phyloP scores from a whole-genome alignment of 2,888 invertebrate genomes.

The Netelia inedita region DNA sequence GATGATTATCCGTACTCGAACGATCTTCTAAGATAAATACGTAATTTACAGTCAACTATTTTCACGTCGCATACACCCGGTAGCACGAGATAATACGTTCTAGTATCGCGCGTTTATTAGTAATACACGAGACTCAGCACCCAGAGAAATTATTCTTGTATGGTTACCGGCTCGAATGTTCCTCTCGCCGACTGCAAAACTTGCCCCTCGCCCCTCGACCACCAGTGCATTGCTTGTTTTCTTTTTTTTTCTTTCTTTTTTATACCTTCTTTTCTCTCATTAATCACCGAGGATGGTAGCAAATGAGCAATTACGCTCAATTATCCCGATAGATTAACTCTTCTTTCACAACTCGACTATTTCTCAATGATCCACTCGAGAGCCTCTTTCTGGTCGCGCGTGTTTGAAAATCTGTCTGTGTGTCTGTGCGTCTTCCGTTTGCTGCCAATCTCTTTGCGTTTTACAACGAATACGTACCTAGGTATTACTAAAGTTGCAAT shows the following conservation, averaged over 20 bases:
- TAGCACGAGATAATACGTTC: constrained; percentile 4
- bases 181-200: background rate
- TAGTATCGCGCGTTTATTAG: background rate
- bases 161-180: background rate
- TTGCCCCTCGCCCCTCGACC: background rate
- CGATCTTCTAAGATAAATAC: constrained; percentile 41
- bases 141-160: constrained; percentile 7
- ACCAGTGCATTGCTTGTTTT: background rate
- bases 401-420: background rate
- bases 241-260: background rate
- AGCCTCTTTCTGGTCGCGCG: constrained; percentile 6
- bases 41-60: constrained; percentile 30
- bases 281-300: constrained; percentile 32
- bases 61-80: background rate
- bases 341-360: constrained; percentile 34
- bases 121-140: background rate
- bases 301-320: constrained; percentile 54
- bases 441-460: too few species aligned
- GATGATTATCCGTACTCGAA: constrained; percentile 32
- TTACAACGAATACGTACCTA: too few species aligned
- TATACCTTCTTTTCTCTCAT: constrained; percentile 4
- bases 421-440: too few species aligned
- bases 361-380: constrained; percentile 27
- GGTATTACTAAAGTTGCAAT: background rate
- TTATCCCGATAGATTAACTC: constrained; percentile 33